Evolutionary conservation across 1,140 invertebrate species (phyloP), one percentile per base, ranked within the genome.

Genomic region (Rhyzopertha dominica): DNA sequence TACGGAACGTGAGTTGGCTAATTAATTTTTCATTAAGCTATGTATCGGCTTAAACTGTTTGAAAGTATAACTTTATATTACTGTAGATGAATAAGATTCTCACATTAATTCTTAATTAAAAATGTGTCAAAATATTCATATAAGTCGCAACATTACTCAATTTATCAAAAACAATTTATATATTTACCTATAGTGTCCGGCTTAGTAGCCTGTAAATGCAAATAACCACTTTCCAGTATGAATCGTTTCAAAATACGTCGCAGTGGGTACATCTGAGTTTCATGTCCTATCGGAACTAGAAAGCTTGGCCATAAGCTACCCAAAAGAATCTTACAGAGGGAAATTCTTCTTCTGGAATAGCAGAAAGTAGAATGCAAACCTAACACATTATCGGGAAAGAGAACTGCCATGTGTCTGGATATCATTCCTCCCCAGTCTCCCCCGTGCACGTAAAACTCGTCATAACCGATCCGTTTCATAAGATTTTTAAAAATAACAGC

Each of bases 141-240:
- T n/a, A n/a, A n/a, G n/a, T n/a, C n/a, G n/a, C n/a, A n/a, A n/a
- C n/a, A n/a, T n/a, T n/a, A n/a, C n/a, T n/a, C 40, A 56, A 68
- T 7, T 43, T 28, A n/a, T n/a, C n/a, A n/a, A n/a, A n/a, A n/a
- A n/a, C n/a, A n/a, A n/a, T n/a, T n/a, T n/a, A n/a, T n/a, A n/a
- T n/a, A n/a, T n/a, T 51, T 70, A 85, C 85, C 88, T 45, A 94
- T 69, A n/a, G 92, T 95, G 60, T 95, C 90, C 8, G 92, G 92
- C 64, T 93, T 94, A 0, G 87, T 90, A 3, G 87, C 75, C 68
- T 95, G 91, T 19, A 94, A 66, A 57, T 90, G 85, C 14, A 87
- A 56, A 56, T 94, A 95, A 10, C 90, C 91, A 29, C 65, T 65
- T 65, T 92, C 88, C 51, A 79, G 69, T 0, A 89, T 9, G 19